Evolutionary conservation across 2,113 vertebrate genomes (phyloP).

Genomic region (Channa argus): DNA sequence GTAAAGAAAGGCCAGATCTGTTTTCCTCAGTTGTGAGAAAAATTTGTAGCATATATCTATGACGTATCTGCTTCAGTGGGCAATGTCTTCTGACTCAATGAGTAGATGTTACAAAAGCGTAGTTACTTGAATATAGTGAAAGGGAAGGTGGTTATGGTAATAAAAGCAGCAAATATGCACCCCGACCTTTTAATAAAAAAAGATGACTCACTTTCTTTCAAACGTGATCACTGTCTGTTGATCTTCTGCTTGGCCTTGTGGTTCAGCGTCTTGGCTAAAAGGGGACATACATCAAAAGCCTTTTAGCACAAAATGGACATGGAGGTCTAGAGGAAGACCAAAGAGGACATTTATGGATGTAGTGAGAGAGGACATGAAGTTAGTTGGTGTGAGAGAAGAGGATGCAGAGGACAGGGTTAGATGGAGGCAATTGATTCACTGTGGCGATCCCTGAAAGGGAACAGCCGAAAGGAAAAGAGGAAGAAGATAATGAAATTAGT

Average conservation of each 20-base stretch:
- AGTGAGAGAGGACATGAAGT: too few relatives aligned
- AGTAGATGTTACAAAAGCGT: constrained; percentile 48
- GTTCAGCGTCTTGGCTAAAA: constrained; percentile 58
- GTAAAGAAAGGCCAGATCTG: background rate
- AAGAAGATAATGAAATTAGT: too few relatives aligned
- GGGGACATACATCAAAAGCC: constrained; percentile 66
- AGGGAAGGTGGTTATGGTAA: constrained; percentile 55
- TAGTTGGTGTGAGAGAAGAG: too few relatives aligned
- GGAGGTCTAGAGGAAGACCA: background rate
- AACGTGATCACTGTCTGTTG: constrained; percentile 72
- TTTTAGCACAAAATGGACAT: constrained; percentile 68
- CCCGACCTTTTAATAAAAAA: constrained; percentile 51
- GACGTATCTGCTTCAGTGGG: constrained; percentile 71
- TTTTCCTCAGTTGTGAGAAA: constrained; percentile 33
- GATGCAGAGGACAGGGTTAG: too few relatives aligned
- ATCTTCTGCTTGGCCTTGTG: constrained; percentile 41
- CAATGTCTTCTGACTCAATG: constrained; percentile 73
- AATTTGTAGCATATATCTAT: constrained; percentile 55
- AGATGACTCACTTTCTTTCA: constrained; percentile 79
- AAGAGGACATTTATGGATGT: too few relatives aligned
- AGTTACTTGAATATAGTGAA: constrained; percentile 41
- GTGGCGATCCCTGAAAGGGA: too few relatives aligned
- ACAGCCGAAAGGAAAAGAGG: too few relatives aligned
- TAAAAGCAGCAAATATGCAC: constrained; percentile 48
- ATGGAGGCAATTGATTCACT: too few relatives aligned